Base-by-base conservation (phyloP, 92 coral and sea anemone genomes). In the Phymanthus crucifer region DNA sequence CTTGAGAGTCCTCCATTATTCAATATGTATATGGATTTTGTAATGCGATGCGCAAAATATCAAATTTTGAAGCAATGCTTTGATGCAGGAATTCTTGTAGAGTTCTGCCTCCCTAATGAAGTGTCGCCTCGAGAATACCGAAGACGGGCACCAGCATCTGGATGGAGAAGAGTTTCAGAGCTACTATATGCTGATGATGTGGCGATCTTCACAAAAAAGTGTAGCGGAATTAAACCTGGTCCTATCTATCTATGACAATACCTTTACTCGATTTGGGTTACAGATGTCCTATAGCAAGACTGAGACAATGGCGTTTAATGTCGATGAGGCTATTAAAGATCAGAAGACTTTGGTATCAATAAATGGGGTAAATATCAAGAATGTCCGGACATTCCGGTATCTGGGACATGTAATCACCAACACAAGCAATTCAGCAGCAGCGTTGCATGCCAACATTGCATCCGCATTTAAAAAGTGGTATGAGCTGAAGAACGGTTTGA, bases 321-420 rank as follows among this genome's bases (percentile, higher is more conserved):
- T 69, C 32, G n/a, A 69, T 32, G 73, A 69, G 73, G 73, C 40
- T 17, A 69, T 27, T 29, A 69, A 69, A 69, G 73, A 69, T 69
- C 73, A 31, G 73, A 69, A 69, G 73, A 69, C 73, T 40, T 4
- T 69, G 32, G 40, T 69, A 69, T 69, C 73, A 69, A 27, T 69
- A 69, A 69, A 69, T 69, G 73, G 73, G 73, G 73, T 69, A 21
- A 13, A 50, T 38, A 50, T 66, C 72, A 66, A 66, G 72, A 66
- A 66, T 66, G 72, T 66, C 72, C 72, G 72, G 36, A 66, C 72
- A 66, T 66, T 66, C 72, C 72, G 40, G 40, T 66, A 31, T 31
- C 40, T 29, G 72, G 40, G 40, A 33, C 21, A 69, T 27, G 21
- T 69, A 69, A n/a, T 38, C 40, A 38, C 40, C 40, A 57, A 57